Evolutionary conservation across 2,888 invertebrate species (phyloP).

Genomic region (Busseola fusca): DNA sequence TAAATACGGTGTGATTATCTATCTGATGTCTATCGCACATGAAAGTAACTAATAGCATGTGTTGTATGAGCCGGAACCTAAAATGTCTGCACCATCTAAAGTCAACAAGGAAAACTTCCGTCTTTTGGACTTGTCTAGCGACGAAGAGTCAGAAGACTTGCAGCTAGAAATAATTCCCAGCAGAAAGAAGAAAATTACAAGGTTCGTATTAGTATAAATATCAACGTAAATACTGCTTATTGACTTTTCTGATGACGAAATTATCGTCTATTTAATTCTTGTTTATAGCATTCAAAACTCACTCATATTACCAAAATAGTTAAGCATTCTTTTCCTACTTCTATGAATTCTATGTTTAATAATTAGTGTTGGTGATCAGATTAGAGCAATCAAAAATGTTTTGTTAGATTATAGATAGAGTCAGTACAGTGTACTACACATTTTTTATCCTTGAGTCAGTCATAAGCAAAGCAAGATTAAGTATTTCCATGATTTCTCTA

Average conservation of each 20-base stretch:
- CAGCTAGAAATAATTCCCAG: conserved; percentile 90
- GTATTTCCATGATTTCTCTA: background rate
- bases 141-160: conserved; percentile 90
- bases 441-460: background rate
- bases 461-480: background rate
- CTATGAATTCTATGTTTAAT: background rate
- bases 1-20: conserved; percentile 48
- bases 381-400: background rate
- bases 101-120: conserved; percentile 91
- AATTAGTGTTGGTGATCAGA: conserved; percentile 3
- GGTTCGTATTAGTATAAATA: conserved; percentile 72
- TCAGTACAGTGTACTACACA: background rate
- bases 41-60: conserved; percentile 73
- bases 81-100: conserved; percentile 83
- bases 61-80: conserved; percentile 67
- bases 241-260: background rate
- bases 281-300: background rate
- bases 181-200: conserved; percentile 88
- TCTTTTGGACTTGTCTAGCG: conserved; percentile 90
- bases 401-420: background rate
- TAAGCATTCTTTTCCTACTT: background rate
- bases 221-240: background rate
- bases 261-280: background rate
- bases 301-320: background rate
- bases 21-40: conserved; percentile 45